Base-by-base conservation (phyloP, 2,888 invertebrate species). In the Tipula unca region DNA sequence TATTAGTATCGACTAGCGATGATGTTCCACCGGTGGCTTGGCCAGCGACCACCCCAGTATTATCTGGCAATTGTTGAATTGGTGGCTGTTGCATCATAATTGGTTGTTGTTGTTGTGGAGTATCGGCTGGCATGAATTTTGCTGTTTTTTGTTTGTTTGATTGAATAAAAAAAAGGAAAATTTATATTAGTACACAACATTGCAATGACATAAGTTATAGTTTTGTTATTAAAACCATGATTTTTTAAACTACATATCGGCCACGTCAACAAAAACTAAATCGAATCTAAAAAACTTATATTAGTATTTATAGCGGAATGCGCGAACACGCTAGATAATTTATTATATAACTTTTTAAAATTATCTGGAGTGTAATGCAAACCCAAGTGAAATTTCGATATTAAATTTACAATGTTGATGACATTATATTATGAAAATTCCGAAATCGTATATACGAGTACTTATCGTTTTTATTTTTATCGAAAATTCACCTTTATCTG, bases 71-170 rank as follows among this genome's bases (percentile, higher is more conserved):
- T 48, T 4, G 48, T 69, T 69, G 69, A 4, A 69, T 69, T 69
- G 20, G 25, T 90, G 54, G 89, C 91, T 87, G 90, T 91, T 86
- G 92, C 91, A 85, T 85, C 86, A 87, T 89, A 88, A 25, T 69
- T 20, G 25, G 69, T 69, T 90, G 90, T 86, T 87, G 87, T 85
- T 86, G 87, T 88, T 89, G 90, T 86, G 86, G 86, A 85, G 86
- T 87, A 17, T 87, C 86, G n/a, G 86, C 87, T 85, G 87, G 87
- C 87, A 87, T 87, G 85, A 87, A 87, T 87, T 87, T 87, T 17
- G 87, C 87, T 87, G 82, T 82, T 69, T 85, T 85, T 85, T 85
- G 36, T n/a, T 17, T 85, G 36, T 85, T 48, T 10, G 35, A 83
- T 36, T 85, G n/a, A 48, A 17, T 69, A 25, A 13, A 25, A 69